Evolutionary conservation across 2,888 invertebrate species (phyloP), one percentile per base, ranked within the genome.

Genomic region (Ormia ochracea): DNA sequence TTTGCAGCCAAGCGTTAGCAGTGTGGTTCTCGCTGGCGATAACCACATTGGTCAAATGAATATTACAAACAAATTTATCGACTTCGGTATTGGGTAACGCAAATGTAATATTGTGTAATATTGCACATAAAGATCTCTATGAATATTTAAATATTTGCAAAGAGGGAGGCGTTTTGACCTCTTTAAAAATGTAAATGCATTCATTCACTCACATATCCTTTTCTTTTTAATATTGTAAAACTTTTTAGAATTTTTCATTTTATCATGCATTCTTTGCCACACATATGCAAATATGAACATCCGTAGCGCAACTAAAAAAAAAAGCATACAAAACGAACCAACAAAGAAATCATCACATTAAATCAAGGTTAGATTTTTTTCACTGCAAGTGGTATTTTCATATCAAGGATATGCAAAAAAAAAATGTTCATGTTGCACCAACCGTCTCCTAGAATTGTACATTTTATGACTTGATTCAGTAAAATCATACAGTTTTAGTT

Each of bases 281-380:
- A 48, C 77, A 69, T 68, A 73, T 80, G 80, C 74, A 82, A 78
- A 82, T 82, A 72, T 77, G 69, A 82, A 79, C 81, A 81, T 82
- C 78, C 82, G 82, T 77, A 79, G 48, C 54, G 48, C 56, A 31
- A 45, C 36, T 68, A 48, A 2, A 23, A 31, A 38, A 52, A 56
- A 2, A 28, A 58, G 17, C 31, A 66, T 38, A 38, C 52, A 66
- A 9, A 48, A 23, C 21, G 7, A 56, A 56, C 5, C 43, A 56
- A 56, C 43, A 65, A 65, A 33, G 56, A 65, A 26, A 72, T 76
- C 68, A 72, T 70, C 68, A 72, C 72, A 79, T 82, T 79, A 81
- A 81, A 82, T 82, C 82, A 83, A 83, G 83, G 83, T 82, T 83
- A 72, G 61, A 31, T 81, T 26, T 58, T 28, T 41, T 38, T 52